Percentiles rank a stretch among this genome's conserved stretches.
phyloP scores from a whole-genome alignment of 1,140 invertebrate genomes.

The Copidosoma floridanum region DNA sequence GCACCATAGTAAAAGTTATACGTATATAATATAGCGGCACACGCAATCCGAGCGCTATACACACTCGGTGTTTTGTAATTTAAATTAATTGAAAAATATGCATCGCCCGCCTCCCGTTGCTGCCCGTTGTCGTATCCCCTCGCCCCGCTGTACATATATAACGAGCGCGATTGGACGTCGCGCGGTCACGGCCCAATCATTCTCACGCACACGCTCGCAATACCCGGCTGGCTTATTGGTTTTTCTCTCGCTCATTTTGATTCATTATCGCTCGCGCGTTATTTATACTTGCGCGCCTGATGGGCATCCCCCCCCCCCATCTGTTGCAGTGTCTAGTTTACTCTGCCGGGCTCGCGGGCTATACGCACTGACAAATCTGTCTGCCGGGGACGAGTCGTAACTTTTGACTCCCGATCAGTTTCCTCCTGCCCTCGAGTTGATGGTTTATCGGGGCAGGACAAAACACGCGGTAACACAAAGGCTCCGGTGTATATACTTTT shows the following conservation, averaged over 20 bases:
- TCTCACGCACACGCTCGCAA: too few species aligned
- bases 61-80: slow-evolving; percentile 49
- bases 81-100: slow-evolving; percentile 55
- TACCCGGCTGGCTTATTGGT: slow-evolving; percentile 45
- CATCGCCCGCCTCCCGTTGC: slow-evolving; percentile 33
- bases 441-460: too few species aligned
- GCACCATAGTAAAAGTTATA: too few species aligned
- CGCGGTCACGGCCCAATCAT: slow-evolving; percentile 40
- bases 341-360: background rate
- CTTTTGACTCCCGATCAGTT: slow-evolving; percentile 4
- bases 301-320: too few species aligned
- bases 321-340: background rate
- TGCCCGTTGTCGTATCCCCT: background rate
- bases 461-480: background rate
- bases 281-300: slow-evolving; percentile 46
- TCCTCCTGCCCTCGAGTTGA: too few species aligned
- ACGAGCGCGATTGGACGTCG: too few species aligned
- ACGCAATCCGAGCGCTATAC: slow-evolving; percentile 28
- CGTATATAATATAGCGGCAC: background rate
- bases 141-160: too few species aligned
- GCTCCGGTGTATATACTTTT: too few species aligned
- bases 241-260: slow-evolving; percentile 49
- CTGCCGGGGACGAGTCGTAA: background rate
- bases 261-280: slow-evolving; percentile 49
- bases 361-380: background rate